These are phyloP conservation scores for Plestiodon gilberti DNA, from an alignment of 2,113 vertebrate genomes.

Conservation along the genomic window DNA sequence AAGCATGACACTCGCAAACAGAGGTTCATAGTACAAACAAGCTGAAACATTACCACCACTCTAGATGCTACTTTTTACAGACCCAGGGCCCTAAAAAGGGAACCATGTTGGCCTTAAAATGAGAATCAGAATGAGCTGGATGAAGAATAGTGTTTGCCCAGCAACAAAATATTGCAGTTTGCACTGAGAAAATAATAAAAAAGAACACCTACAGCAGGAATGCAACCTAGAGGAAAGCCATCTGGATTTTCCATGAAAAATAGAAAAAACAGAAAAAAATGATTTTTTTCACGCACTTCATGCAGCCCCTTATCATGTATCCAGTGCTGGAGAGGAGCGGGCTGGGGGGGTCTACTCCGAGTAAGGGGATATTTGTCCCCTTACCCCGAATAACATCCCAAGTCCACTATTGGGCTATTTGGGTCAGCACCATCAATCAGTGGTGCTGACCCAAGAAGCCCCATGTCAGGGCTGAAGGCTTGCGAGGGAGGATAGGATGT, in stretches of 20 bases:
- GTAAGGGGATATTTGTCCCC: no score
- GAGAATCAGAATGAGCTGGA: not conserved
- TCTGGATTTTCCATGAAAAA: not conserved
- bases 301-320: not conserved
- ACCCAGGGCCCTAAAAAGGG: not conserved
- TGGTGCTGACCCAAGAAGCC: no score
- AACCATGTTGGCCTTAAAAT: not conserved
- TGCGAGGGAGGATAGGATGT: no score
- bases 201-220: not conserved
- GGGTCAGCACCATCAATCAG: no score
- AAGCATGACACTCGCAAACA: not conserved
- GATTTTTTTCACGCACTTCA: no score
- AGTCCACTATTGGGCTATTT: no score
- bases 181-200: not conserved
- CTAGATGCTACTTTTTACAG: not conserved
- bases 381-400: no score
- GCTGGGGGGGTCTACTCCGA: no score
- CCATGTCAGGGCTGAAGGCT: no score
- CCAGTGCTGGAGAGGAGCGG: no score
- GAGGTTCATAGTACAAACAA: not conserved
- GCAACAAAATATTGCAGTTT: not conserved
- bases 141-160: not conserved
- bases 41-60: not conserved
- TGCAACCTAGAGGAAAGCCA: not conserved
- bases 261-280: no score